Conservation (phyloP, 2,113 vertebrate genomes). For the Rhea pennata region DNA sequence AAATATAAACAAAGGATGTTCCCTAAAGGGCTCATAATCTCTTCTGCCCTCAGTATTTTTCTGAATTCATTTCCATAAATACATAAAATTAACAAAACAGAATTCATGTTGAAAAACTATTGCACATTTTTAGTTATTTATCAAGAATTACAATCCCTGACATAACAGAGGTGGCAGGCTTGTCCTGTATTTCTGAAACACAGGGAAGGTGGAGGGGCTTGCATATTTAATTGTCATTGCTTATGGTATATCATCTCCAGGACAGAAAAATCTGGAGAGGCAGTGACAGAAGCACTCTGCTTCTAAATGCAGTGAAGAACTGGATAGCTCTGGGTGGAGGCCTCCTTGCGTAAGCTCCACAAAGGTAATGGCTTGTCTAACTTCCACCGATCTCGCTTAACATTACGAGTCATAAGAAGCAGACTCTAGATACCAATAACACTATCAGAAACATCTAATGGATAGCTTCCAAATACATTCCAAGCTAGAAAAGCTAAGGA, state of each 20-base stretch:
- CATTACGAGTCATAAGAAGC: neutral
- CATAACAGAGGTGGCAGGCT: neutral
- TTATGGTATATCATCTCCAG: neutral
- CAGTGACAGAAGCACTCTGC: neutral
- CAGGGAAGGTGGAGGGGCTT: neutral
- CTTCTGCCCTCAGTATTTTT: neutral
- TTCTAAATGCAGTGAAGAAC: neutral
- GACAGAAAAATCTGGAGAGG: neutral
- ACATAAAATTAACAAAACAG: neutral
- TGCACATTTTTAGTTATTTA: neutral
- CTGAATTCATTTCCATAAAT: neutral
- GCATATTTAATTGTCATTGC: neutral
- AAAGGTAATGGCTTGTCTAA: neutral
- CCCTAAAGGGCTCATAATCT: neutral
- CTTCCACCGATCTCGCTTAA: neutral
- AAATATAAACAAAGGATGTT: neutral
- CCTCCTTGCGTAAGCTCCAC: neutral
- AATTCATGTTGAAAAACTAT: neutral
- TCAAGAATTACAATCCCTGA: neutral
- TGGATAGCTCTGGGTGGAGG: neutral
- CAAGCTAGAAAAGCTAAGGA: neutral
- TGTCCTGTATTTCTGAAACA: neutral
- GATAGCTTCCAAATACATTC: neutral
- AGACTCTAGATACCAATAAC: neutral
- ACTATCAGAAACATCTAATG: neutral